phyloP scores from a whole-genome alignment of 1,140 invertebrate species.

The Pogonognathellus flavescens region DNA sequence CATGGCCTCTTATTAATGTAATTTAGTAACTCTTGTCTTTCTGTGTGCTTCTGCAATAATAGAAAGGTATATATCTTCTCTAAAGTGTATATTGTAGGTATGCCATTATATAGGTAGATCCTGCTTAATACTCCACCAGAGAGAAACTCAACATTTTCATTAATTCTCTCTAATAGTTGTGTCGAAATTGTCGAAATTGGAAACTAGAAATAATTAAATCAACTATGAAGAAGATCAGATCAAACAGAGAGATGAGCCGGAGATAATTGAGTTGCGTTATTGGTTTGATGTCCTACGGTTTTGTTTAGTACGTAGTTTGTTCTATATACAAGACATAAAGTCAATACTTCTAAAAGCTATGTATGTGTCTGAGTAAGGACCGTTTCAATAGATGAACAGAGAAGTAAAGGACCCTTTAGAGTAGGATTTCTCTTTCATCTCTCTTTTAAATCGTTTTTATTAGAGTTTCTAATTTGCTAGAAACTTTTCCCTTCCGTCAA shows the following conservation, averaged over 20 bases:
- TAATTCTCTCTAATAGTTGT: slow-evolving; percentile 36
- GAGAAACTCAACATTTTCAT: slow-evolving; percentile 29
- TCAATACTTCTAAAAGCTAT: background rate
- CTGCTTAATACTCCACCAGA: background rate
- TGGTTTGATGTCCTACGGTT: slow-evolving; percentile 46
- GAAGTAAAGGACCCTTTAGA: no score
- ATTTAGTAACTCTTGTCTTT: background rate
- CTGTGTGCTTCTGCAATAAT: no score
- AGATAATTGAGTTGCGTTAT: slow-evolving; percentile 41
- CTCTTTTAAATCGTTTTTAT: background rate
- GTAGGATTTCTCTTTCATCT: background rate
- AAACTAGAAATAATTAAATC: slow-evolving; percentile 47
- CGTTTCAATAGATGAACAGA: no score
- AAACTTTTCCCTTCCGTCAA: background rate
- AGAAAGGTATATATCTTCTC: no score
- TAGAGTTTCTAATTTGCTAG: slow-evolving; percentile 5
- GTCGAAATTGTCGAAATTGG: slow-evolving; percentile 43
- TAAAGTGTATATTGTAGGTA: no score
- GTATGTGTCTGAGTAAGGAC: no score
- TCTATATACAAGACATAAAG: background rate
- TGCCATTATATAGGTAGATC: background rate
- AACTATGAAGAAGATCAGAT: slow-evolving; percentile 42
- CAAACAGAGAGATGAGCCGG: slow-evolving; percentile 42
- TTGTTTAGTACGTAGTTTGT: background rate
- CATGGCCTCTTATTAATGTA: background rate